These are phyloP conservation scores for Orchestia grillus DNA, from an alignment of 1,140 invertebrate species.

Conservation along the genomic window DNA sequence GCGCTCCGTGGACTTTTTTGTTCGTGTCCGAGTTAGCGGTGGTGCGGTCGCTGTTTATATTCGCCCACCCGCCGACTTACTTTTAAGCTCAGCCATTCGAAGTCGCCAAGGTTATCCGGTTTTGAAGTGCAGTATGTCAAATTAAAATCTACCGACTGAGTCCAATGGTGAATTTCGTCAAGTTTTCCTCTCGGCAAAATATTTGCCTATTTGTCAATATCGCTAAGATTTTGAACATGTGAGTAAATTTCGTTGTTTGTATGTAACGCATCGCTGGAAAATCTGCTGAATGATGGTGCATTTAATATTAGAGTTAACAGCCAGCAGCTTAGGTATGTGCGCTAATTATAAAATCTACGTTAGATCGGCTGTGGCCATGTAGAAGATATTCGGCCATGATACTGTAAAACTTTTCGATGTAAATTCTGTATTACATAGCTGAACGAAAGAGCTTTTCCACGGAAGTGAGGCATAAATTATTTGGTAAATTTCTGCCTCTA, in stretches of 20 bases:
- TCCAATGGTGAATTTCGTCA: background rate
- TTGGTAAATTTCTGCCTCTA: background rate
- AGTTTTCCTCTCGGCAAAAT: background rate
- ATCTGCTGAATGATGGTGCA: background rate
- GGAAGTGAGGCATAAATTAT: too few species aligned
- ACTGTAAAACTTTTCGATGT: background rate
- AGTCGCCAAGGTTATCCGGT: background rate
- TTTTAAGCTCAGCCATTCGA: background rate
- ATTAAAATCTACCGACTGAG: background rate
- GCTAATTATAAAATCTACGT: background rate
- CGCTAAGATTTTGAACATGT: background rate
- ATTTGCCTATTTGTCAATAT: background rate
- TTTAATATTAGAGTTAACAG: background rate
- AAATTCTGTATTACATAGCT: too few species aligned
- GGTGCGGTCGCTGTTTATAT: background rate
- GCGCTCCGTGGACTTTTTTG: constrained; percentile 16
- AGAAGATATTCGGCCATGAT: background rate
- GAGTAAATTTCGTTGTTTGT: background rate
- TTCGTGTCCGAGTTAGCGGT: background rate
- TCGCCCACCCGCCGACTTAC: background rate
- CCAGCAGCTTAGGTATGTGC: background rate
- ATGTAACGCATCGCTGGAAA: background rate
- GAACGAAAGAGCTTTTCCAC: too few species aligned
- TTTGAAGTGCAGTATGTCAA: background rate
- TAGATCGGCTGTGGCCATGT: background rate